Evolutionary conservation across 2,113 vertebrate species (phyloP).

Genomic region (Tringa solitaria): DNA sequence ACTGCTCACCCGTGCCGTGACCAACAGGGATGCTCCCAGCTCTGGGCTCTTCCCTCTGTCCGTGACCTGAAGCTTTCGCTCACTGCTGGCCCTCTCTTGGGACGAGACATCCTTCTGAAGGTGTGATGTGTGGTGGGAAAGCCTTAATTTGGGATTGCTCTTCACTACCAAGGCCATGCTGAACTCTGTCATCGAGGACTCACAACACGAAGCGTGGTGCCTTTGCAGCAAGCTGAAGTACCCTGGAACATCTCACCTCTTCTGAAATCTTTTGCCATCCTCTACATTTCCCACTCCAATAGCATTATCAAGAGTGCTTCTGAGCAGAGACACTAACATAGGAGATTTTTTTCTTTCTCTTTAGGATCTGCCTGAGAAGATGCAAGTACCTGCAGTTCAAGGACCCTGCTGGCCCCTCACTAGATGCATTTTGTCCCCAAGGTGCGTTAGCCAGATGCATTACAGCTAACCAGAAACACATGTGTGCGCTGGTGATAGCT

Average conservation of each 20-base stretch:
- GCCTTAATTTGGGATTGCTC: not conserved
- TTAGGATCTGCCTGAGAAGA: not conserved
- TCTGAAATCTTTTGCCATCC: not conserved
- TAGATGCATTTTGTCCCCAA: not conserved
- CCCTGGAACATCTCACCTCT: not conserved
- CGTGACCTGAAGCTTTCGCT: not conserved
- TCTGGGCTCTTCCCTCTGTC: not conserved
- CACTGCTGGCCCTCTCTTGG: not conserved
- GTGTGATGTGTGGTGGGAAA: not conserved
- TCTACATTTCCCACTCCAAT: not conserved
- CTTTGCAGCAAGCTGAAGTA: not conserved
- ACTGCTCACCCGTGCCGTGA: accelerated
- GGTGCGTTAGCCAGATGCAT: not conserved
- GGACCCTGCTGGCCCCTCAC: not conserved
- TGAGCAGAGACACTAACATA: not conserved
- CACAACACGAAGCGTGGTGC: accelerated
- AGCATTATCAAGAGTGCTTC: not conserved
- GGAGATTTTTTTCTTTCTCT: not conserved
- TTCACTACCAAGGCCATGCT: not conserved
- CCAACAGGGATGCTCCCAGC: not conserved
- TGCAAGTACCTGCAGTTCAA: not conserved
- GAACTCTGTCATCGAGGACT: not conserved
- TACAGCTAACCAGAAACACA: not conserved
- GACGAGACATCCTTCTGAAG: not conserved
- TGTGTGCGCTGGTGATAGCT: not conserved